phyloP scores from a whole-genome alignment of 2,888 invertebrate species.

The Pyrgus malvae region DNA sequence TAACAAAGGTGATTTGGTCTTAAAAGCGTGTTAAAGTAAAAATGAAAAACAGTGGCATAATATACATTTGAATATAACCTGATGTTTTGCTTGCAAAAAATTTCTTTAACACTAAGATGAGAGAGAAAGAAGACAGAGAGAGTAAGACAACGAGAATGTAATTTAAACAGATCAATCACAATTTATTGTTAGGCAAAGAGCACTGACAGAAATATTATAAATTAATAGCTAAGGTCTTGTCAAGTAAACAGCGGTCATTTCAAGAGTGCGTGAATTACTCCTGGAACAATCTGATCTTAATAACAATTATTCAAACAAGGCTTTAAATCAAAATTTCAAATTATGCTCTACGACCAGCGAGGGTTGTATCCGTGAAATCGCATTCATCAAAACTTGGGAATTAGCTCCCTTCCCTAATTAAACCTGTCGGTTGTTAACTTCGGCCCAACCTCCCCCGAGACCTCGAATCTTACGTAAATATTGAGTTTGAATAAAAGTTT shows the following conservation, averaged over 20 bases:
- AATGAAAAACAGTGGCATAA: too few relatives aligned
- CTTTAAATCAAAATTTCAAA: conserved; percentile 73
- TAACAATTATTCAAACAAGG: conserved; percentile 61
- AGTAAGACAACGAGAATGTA: too few relatives aligned
- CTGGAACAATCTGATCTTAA: conserved; percentile 44
- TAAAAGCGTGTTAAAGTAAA: too few relatives aligned
- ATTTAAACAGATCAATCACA: too few relatives aligned
- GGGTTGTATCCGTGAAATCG: conserved; percentile 69
- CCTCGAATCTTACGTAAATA: conserved; percentile 65
- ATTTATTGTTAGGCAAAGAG: too few relatives aligned
- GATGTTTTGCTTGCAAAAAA: too few relatives aligned
- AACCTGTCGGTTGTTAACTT: conserved; percentile 71
- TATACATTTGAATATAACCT: too few relatives aligned
- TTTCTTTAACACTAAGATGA: too few relatives aligned
- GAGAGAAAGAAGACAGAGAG: too few relatives aligned
- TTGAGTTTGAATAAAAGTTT: conserved; percentile 70
- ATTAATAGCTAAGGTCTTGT: background rate
- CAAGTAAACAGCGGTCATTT: background rate
- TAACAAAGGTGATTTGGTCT: too few relatives aligned
- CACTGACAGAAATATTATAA: background rate
- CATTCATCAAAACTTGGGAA: conserved; percentile 79
- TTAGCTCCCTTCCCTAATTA: conserved; percentile 74
- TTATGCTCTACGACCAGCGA: conserved; percentile 44
- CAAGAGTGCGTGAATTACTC: conserved; percentile 9
- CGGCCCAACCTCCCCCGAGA: conserved; percentile 36